These are phyloP conservation scores for Carpatolechia fugitivella DNA, from an alignment of 2,888 invertebrate genomes.

Conservation along the genomic window DNA sequence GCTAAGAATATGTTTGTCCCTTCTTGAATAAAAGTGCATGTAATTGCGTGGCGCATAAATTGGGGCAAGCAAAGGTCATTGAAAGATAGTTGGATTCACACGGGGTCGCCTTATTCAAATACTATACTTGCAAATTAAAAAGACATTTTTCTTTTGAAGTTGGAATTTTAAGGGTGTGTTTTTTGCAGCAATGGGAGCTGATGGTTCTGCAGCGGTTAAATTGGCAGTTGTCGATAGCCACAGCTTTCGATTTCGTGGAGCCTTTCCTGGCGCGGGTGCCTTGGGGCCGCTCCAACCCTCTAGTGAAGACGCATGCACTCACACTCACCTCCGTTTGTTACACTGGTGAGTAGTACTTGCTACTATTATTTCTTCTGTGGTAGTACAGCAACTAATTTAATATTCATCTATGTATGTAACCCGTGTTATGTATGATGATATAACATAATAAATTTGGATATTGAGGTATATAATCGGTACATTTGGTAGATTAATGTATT, in stretches of 20 bases:
- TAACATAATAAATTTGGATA: no score
- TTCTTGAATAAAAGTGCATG: slow-evolving; percentile 37
- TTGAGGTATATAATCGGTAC: no score
- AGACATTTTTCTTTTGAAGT: not conserved
- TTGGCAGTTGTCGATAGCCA: slow-evolving; percentile 89
- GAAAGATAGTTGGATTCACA: slow-evolving; percentile 41
- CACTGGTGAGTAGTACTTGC: slow-evolving; percentile 81
- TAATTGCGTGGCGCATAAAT: slow-evolving; percentile 34
- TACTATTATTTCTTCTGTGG: not conserved
- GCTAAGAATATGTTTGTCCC: slow-evolving; percentile 54
- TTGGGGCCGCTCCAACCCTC: slow-evolving; percentile 79
- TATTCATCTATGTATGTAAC: no score
- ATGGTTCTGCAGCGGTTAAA: slow-evolving; percentile 86
- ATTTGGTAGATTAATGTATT: no score
- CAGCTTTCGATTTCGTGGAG: slow-evolving; percentile 90
- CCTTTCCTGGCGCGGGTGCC: slow-evolving; percentile 84
- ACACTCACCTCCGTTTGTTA: slow-evolving; percentile 88
- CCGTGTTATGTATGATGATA: no score
- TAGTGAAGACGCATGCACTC: slow-evolving; percentile 85
- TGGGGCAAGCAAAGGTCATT: slow-evolving; percentile 30
- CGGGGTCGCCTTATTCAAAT: slow-evolving; percentile 48
- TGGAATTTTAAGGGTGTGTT: slow-evolving; percentile 26
- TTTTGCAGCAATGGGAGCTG: slow-evolving; percentile 88
- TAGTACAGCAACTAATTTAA: no score
- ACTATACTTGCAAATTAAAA: slow-evolving; percentile 18